A percentile compares a stretch with the other conserved stretches of the same genome.
These are phyloP conservation scores for Herpailurus yagouaroundi DNA, from an alignment of 2,113 vertebrate species.

Conservation along the genomic window DNA sequence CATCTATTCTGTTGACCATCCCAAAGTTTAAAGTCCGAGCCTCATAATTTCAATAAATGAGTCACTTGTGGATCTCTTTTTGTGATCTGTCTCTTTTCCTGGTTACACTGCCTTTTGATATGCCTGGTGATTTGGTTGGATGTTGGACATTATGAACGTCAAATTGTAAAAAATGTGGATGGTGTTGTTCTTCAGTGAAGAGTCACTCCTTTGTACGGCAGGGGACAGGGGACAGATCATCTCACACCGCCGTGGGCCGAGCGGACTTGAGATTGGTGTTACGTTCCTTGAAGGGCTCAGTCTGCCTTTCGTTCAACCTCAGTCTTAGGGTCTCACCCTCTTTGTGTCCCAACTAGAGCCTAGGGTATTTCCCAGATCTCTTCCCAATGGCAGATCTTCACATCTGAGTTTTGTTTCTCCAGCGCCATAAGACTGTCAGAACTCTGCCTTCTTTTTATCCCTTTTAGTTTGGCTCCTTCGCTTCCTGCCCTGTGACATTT, in stretches of 20 bases:
- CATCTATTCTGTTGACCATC: not conserved
- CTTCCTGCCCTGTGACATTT: not conserved
- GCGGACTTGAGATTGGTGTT: not conserved
- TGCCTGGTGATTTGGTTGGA: not conserved
- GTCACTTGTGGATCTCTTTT: not conserved
- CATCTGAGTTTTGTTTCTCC: not conserved
- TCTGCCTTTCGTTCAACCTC: not conserved
- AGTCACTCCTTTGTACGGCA: not conserved
- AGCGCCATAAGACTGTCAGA: not conserved
- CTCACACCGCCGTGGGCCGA: not conserved
- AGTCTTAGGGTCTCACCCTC: not conserved
- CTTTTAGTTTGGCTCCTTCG: not conserved
- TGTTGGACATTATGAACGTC: not conserved
- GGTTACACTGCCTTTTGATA: not conserved
- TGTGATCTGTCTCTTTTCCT: not conserved
- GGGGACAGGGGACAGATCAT: not conserved
- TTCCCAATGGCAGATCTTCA: not conserved
- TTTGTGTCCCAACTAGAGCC: not conserved
- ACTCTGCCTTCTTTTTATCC: not conserved
- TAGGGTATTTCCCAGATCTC: not conserved
- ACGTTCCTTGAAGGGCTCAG: not conserved
- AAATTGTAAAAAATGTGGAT: not conserved
- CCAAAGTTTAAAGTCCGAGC: not conserved
- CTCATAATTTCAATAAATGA: not conserved
- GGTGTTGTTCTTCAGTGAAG: not conserved